A percentile compares a stretch with the other conserved stretches of the same genome.
These are phyloP conservation scores for Erpobdella octoculata DNA, from an alignment of 2,888 invertebrate genomes.

Conservation along the genomic window DNA sequence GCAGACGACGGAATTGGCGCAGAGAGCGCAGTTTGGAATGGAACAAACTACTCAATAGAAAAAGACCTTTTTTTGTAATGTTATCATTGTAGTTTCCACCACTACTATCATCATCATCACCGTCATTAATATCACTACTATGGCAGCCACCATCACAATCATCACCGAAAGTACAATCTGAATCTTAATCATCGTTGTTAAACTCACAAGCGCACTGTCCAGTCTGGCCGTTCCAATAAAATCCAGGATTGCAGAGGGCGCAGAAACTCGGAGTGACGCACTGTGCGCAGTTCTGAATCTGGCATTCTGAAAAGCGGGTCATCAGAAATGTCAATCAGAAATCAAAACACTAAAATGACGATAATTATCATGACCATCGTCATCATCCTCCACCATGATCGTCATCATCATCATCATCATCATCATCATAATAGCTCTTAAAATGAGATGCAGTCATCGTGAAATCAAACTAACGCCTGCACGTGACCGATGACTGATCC, in stretches of 20 bases:
- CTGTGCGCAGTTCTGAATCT: background rate
- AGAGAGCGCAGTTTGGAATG: slow-evolving; percentile 12
- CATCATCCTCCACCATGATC: background rate
- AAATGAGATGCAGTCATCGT: too few species aligned
- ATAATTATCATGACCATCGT: background rate
- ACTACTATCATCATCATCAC: slow-evolving; percentile 20
- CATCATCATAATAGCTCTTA: background rate
- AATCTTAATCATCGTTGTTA: background rate
- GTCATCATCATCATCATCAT: slow-evolving; percentile 4
- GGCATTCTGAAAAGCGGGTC: background rate
- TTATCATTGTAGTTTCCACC: background rate
- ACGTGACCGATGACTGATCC: too few species aligned
- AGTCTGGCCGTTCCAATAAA: background rate
- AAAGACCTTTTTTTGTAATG: background rate
- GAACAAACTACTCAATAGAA: slow-evolving; percentile 6
- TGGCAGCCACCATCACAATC: background rate
- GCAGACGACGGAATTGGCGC: background rate
- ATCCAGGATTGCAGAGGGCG: background rate
- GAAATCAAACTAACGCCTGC: too few species aligned
- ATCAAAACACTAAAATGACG: background rate
- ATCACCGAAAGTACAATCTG: background rate
- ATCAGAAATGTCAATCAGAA: background rate
- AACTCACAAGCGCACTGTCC: background rate
- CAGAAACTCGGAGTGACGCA: background rate
- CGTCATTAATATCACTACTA: background rate